Evolutionary conservation across 2,113 vertebrate genomes (phyloP).

Genomic region (Donacobius atricapilla): DNA sequence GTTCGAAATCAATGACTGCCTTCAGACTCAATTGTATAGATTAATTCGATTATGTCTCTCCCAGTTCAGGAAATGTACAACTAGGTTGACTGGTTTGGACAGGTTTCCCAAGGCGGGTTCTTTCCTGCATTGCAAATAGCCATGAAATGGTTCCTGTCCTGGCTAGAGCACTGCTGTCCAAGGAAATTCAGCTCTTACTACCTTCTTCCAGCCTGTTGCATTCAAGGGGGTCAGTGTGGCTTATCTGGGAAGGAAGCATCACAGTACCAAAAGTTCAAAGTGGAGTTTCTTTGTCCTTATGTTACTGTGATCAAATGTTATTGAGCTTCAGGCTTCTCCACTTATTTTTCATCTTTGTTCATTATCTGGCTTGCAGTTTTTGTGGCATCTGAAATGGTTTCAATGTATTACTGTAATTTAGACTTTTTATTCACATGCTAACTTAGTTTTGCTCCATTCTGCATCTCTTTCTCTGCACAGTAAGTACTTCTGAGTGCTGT

Average conservation of each 20-base stretch:
- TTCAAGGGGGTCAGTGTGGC: too few species aligned
- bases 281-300: neutral
- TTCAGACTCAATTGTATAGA: conserved; percentile 31
- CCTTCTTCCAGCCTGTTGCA: neutral
- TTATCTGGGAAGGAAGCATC: neutral
- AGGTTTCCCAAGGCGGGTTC: neutral
- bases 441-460: neutral
- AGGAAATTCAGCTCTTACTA: neutral
- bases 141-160: neutral
- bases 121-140: neutral
- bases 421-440: neutral
- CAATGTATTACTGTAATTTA: neutral
- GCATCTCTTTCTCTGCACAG: neutral
- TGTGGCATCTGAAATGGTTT: neutral
- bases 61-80: neutral
- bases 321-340: neutral
- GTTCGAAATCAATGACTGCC: conserved; percentile 22
- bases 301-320: neutral
- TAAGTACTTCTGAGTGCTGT: neutral
- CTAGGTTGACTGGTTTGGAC: neutral
- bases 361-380: neutral
- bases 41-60: conserved; percentile 45
- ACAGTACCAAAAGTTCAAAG: neutral
- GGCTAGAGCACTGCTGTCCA: neutral
- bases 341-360: neutral